These are phyloP conservation scores for Kryptopterus vitreolus DNA, from an alignment of 2,797 vertebrate species.

Conservation along the genomic window DNA sequence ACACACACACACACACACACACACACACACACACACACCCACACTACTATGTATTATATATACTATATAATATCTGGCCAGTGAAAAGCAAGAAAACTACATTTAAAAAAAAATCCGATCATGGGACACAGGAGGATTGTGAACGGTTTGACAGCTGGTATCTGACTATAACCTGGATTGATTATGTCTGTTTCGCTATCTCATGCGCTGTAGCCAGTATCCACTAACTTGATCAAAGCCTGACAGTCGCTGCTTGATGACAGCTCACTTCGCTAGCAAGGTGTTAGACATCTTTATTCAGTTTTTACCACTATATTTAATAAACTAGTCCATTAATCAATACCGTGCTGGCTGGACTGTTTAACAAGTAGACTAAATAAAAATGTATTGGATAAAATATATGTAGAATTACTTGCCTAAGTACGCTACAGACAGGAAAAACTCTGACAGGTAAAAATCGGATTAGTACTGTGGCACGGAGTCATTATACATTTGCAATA, in stretches of 20 bases:
- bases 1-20: no score
- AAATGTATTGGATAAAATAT: not conserved
- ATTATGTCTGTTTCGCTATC: conserved; percentile 1
- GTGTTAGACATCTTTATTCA: not conserved
- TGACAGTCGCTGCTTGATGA: not conserved
- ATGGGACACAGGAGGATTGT: not conserved
- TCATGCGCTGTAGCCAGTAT: not conserved
- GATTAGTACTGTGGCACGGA: not conserved
- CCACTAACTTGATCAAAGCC: not conserved
- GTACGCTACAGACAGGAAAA: not conserved
- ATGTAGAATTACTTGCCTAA: not conserved
- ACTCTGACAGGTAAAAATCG: not conserved
- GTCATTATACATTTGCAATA: not conserved
- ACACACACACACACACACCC: no score
- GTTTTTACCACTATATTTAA: not conserved
- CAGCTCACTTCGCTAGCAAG: not conserved
- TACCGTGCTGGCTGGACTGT: not conserved
- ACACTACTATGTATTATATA: not conserved
- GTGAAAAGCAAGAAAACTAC: not conserved
- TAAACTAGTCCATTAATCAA: not conserved
- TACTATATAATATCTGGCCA: not conserved
- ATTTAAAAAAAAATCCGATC: not conserved
- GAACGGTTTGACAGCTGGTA: not conserved
- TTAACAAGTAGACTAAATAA: not conserved
- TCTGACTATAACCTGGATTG: not conserved